phyloP scores from a whole-genome alignment of 1,140 invertebrate species.

The Lepidotrigona ventralis region DNA sequence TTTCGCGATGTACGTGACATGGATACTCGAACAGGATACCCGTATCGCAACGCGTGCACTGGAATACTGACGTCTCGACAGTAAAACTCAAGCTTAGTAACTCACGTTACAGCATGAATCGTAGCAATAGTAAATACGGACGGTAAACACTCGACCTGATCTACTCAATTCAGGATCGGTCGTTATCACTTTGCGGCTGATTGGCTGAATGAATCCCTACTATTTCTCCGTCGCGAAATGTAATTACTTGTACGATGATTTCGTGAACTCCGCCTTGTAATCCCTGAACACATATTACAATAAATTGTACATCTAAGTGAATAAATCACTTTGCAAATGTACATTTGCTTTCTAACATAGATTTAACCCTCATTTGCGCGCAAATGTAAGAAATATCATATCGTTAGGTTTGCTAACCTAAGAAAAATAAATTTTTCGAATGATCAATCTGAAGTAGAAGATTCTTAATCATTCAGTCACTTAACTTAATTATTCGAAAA shows the following conservation, averaged over 20 bases:
- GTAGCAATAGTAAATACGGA: slow-evolving; percentile 31
- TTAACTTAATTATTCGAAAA: neutral
- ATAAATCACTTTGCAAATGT: too few relatives aligned
- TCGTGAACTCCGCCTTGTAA: neutral
- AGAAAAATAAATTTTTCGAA: neutral
- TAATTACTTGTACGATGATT: slow-evolving; percentile 18
- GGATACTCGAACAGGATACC: neutral
- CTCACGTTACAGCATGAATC: neutral
- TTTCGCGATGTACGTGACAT: slow-evolving; percentile 23
- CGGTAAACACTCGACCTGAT: slow-evolving; percentile 19
- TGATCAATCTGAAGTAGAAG: neutral
- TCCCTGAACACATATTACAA: neutral
- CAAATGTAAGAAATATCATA: neutral
- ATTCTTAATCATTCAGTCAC: neutral
- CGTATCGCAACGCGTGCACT: neutral
- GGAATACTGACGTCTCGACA: neutral
- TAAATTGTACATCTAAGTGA: too few relatives aligned
- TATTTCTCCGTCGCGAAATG: neutral
- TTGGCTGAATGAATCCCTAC: slow-evolving; percentile 37
- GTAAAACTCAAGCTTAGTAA: neutral
- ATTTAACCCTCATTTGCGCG: neutral
- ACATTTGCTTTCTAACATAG: neutral
- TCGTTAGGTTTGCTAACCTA: neutral
- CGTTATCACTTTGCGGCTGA: slow-evolving; percentile 38
- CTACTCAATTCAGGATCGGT: slow-evolving; percentile 19